Conservation (phyloP, 2,797 vertebrate genomes). For the Tadarida brasiliensis region DNA sequence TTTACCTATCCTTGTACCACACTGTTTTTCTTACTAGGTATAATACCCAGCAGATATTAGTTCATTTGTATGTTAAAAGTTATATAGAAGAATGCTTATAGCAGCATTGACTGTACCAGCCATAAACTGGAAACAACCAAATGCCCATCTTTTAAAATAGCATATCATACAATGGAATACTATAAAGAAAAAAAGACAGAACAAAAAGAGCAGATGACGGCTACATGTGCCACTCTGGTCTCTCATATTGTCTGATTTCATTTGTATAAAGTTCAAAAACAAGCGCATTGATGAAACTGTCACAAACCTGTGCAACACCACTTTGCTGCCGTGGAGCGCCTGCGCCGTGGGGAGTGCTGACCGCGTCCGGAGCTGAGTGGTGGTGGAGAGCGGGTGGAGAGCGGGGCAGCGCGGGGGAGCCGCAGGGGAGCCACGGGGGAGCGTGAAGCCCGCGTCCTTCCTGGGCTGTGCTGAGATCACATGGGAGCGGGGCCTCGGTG, state of each 20-base stretch:
- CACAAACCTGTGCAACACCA: background rate
- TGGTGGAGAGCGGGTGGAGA: background rate
- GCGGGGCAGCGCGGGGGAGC: background rate
- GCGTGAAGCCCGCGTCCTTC: rapidly evolving
- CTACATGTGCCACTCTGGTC: too few relatives aligned
- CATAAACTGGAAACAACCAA: background rate
- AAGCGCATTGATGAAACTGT: background rate
- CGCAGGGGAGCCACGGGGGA: too few relatives aligned
- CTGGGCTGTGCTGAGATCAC: rapidly evolving
- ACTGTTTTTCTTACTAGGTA: background rate
- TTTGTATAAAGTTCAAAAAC: background rate
- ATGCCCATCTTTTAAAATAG: background rate
- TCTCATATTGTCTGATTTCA: background rate
- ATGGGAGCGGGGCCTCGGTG: background rate
- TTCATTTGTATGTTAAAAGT: background rate
- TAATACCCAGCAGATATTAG: background rate
- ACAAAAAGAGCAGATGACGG: background rate
- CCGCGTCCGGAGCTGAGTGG: rapidly evolving
- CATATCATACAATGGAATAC: background rate
- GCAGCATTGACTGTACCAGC: background rate
- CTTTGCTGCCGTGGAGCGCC: background rate
- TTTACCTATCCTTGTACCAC: background rate
- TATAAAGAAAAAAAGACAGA: background rate
- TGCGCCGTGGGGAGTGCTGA: rapidly evolving
- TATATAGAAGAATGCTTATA: background rate